Conservation (phyloP, 1,140 invertebrate species). For the Pseudomyrmex concolor region DNA sequence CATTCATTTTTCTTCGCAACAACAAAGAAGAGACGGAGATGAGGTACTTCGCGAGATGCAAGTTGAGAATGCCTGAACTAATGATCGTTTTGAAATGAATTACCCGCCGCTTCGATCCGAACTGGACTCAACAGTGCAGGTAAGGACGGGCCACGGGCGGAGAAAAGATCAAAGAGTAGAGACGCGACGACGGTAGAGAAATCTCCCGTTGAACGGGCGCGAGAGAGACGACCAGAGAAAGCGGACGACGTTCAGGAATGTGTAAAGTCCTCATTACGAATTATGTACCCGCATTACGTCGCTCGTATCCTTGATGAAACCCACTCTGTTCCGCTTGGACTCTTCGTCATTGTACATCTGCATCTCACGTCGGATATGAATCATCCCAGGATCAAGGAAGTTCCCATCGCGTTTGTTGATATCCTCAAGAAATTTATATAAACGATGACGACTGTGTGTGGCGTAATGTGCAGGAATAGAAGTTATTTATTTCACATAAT, state of each 20-base stretch:
- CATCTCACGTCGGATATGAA: constrained; percentile 22
- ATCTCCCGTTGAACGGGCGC: background rate
- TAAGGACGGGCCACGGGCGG: background rate
- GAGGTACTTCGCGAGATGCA: background rate
- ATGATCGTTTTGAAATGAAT: constrained; percentile 41
- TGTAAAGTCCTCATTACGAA: constrained; percentile 52
- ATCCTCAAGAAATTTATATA: constrained; percentile 37
- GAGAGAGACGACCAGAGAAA: constrained; percentile 41
- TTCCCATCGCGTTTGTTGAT: background rate
- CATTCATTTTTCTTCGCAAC: background rate
- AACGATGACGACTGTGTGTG: background rate
- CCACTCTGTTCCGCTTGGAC: constrained; percentile 12
- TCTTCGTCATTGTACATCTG: constrained; percentile 5
- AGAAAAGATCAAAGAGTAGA: constrained; percentile 48
- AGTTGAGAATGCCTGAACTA: constrained; percentile 36
- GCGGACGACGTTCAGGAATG: constrained; percentile 54
- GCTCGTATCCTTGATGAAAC: constrained; percentile 39
- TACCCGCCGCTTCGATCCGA: constrained; percentile 1
- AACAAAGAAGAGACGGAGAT: background rate
- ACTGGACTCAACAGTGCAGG: background rate
- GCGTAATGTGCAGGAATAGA: background rate
- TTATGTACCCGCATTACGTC: constrained; percentile 51
- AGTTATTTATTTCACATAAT: background rate
- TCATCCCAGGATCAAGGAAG: constrained; percentile 44
- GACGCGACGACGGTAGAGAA: constrained; percentile 15